Conservation (phyloP, 2,797 vertebrate species). For the Atherinosoma microstoma region DNA sequence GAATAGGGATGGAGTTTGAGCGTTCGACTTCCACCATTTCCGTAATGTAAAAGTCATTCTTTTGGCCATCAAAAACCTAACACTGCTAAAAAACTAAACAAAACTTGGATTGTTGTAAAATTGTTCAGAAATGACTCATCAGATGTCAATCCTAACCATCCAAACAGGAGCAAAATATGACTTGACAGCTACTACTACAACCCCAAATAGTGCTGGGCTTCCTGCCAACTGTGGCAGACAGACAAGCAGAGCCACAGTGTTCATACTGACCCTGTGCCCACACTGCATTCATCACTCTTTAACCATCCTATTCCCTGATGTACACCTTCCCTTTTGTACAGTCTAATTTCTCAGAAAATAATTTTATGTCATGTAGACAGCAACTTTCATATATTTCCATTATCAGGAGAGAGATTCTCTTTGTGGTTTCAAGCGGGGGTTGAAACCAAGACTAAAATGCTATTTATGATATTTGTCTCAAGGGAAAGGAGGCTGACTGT, state of each 20-base stretch:
- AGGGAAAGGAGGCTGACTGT: slow-evolving; percentile 10
- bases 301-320: slow-evolving; percentile 52
- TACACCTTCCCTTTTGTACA: slow-evolving; percentile 48
- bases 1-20: not conserved
- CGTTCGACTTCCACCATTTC: not conserved
- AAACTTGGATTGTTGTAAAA: not conserved
- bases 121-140: not conserved
- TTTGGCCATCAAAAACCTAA: not conserved
- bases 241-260: slow-evolving; percentile 45
- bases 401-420: slow-evolving; percentile 34
- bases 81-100: not conserved
- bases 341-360: slow-evolving; percentile 41
- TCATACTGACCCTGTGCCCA: slow-evolving; percentile 66
- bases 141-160: not conserved
- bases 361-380: slow-evolving; percentile 31
- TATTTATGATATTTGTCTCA: slow-evolving; percentile 23
- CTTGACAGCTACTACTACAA: slow-evolving; percentile 40
- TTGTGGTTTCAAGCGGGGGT: slow-evolving; percentile 26
- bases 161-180: slow-evolving; percentile 24
- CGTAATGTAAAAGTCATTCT: not conserved
- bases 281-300: slow-evolving; percentile 60
- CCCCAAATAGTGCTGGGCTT: slow-evolving; percentile 48
- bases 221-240: slow-evolving; percentile 68
- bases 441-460: slow-evolving; percentile 19
- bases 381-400: slow-evolving; percentile 35